A percentile compares a stretch with the other conserved stretches of the same genome.
Evolutionary conservation across 2,113 vertebrate genomes (phyloP).

Genomic region (Nanger granti): DNA sequence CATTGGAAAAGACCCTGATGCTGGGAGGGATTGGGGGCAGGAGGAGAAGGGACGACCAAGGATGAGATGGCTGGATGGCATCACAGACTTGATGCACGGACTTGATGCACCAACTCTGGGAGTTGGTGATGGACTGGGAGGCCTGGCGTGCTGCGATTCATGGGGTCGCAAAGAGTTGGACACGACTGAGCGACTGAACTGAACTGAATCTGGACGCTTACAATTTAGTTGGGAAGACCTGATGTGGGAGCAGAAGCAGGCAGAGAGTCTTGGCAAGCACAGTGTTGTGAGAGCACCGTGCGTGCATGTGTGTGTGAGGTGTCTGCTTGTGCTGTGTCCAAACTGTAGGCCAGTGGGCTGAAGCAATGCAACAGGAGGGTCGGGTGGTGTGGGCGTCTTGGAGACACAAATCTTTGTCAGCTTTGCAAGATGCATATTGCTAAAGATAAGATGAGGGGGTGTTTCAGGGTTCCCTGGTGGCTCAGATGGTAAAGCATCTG

Average conservation of each 20-base stretch:
- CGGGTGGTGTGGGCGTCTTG: background rate
- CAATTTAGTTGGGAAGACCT: background rate
- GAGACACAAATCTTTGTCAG: background rate
- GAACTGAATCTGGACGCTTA: background rate
- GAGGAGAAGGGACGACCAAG: rapidly evolving
- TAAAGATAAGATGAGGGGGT: background rate
- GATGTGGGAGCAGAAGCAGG: background rate
- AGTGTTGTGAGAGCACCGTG: background rate
- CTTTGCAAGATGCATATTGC: background rate
- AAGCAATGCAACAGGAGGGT: background rate
- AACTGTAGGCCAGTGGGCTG: background rate
- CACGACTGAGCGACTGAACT: too few relatives aligned
- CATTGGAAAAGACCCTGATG: too few relatives aligned
- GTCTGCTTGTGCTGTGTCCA: rapidly evolving
- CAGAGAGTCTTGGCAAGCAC: background rate
- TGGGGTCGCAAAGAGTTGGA: too few relatives aligned
- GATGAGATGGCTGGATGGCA: too few relatives aligned
- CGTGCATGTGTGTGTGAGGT: rapidly evolving
- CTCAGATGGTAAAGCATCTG: background rate
- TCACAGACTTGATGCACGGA: too few relatives aligned
- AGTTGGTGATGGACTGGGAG: too few relatives aligned
- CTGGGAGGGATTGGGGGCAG: too few relatives aligned
- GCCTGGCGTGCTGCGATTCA: too few relatives aligned
- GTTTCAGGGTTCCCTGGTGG: background rate
- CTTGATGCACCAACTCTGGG: too few relatives aligned